Conservation (phyloP, 2,113 vertebrate genomes). For the Poeciliopsis occidentalis region DNA sequence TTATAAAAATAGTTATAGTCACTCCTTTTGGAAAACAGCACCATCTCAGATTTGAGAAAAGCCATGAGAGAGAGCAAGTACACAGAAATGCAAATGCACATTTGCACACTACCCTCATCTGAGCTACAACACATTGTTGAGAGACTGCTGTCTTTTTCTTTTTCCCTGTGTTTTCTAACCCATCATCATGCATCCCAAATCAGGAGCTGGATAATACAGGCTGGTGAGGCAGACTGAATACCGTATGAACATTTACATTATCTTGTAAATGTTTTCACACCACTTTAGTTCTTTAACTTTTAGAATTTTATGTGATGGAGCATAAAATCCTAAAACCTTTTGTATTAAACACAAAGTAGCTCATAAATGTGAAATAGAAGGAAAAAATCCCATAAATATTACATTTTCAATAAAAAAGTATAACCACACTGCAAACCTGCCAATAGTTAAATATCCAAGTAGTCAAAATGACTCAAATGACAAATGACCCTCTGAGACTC, state of each 20-base stretch:
- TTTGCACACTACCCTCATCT: constrained; percentile 4
- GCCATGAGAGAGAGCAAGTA: background rate
- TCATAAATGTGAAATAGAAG: background rate
- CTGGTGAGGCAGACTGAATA: constrained; percentile 6
- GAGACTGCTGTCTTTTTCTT: constrained; percentile 13
- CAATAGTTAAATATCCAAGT: background rate
- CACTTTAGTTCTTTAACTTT: background rate
- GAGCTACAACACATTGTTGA: constrained; percentile 26
- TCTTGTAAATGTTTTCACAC: no score
- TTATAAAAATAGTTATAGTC: background rate
- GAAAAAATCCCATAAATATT: background rate
- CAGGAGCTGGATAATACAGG: constrained; percentile 46
- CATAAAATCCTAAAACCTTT: no score
- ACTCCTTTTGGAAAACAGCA: background rate
- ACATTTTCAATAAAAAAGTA: background rate
- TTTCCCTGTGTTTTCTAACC: constrained; percentile 9
- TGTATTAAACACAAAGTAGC: no score
- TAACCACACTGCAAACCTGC: background rate
- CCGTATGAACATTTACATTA: no score
- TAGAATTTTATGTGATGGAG: background rate
- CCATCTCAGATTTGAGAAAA: constrained; percentile 3
- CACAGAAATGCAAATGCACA: constrained; percentile 39
- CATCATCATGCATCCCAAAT: constrained; percentile 46
- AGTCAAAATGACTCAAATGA: background rate
- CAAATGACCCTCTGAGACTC: background rate